phyloP scores from a whole-genome alignment of 2,113 vertebrate species.

The Solea senegalensis region DNA sequence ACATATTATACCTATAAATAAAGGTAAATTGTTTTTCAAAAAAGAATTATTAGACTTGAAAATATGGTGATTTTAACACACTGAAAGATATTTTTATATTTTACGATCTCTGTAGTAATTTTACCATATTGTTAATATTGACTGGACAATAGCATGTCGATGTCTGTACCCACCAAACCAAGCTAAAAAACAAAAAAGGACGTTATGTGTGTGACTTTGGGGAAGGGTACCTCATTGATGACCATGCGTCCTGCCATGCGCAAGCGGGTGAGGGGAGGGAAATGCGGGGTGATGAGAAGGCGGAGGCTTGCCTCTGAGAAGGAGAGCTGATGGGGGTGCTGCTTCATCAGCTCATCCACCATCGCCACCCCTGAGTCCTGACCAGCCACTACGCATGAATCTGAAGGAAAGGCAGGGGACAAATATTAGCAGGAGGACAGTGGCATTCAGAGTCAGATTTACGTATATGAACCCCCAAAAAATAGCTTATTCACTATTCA shows the following conservation, averaged over 20 bases:
- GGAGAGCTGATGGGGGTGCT: conserved; percentile 78
- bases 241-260: conserved; percentile 75
- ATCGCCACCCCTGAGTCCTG: conserved; percentile 77
- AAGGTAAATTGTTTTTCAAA: too few species aligned
- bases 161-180: conserved; percentile 21
- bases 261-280: conserved; percentile 70
- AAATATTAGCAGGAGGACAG: too few species aligned
- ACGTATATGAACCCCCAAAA: too few species aligned
- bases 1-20: too few species aligned
- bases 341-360: conserved; percentile 80
- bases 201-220: conserved; percentile 26
- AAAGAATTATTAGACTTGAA: too few species aligned
- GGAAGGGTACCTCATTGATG: conserved; percentile 76
- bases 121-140: neutral
- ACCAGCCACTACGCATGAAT: conserved; percentile 66
- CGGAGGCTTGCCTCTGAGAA: conserved; percentile 84
- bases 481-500: too few species aligned
- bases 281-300: conserved; percentile 78
- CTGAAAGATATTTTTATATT: too few species aligned
- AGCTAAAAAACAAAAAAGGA: neutral
- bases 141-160: neutral
- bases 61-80: too few species aligned
- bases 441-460: too few species aligned
- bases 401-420: conserved; percentile 30
- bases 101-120: neutral